phyloP scores from a whole-genome alignment of 2,797 vertebrate species.

The Pagetopsis macropterus region DNA sequence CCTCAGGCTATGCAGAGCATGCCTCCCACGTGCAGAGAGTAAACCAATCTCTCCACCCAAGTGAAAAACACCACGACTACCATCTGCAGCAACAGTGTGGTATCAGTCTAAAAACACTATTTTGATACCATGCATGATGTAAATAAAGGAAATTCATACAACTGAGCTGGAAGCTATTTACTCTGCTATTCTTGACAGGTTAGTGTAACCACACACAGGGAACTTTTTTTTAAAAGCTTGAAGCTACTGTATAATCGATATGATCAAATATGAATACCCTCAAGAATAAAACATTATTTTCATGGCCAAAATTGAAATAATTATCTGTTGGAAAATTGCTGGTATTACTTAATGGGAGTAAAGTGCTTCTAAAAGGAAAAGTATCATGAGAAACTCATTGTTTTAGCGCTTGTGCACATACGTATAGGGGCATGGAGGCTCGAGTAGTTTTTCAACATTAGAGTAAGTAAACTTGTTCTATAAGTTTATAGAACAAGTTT shows the following conservation, averaged over 20 bases:
- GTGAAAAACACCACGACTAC: constrained; percentile 39
- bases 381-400: too few relatives aligned
- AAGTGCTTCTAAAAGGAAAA: too few relatives aligned
- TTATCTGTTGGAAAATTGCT: too few relatives aligned
- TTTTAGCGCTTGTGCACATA: too few relatives aligned
- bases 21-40: constrained; percentile 64
- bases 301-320: neutral
- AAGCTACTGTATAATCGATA: neutral
- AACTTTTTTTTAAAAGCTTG: neutral
- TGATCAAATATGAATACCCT: neutral
- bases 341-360: too few relatives aligned
- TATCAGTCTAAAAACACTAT: constrained; percentile 7
- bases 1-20: constrained; percentile 54
- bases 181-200: neutral
- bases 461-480: too few relatives aligned
- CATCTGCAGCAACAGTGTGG: constrained; percentile 30
- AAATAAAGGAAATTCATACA: constrained; percentile 33
- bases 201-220: neutral
- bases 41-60: constrained; percentile 49
- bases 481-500: too few relatives aligned
- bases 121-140: constrained; percentile 22
- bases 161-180: constrained; percentile 4
- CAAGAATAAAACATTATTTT: neutral
- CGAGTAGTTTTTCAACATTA: too few relatives aligned
- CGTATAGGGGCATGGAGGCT: too few relatives aligned